Evolutionary conservation across 2,888 invertebrate genomes (phyloP).

Genomic region (Leucophenga maculata): DNA sequence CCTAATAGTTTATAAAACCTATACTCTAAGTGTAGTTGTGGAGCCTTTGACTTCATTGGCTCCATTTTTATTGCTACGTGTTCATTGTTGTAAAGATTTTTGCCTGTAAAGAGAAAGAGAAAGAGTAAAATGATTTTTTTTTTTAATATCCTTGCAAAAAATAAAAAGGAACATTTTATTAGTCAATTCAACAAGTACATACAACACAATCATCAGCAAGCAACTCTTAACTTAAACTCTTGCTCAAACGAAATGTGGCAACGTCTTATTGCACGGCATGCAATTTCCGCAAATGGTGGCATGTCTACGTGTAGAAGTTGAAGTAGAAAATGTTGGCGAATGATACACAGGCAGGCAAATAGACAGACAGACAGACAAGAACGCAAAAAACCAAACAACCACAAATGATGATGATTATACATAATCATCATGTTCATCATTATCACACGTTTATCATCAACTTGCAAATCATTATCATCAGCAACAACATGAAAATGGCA

Average conservation of each 20-base stretch:
- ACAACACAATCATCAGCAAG: too few relatives aligned
- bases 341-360: neutral
- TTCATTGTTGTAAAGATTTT: constrained; percentile 99
- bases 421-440: neutral
- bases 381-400: constrained; percentile 7
- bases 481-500: constrained; percentile 5
- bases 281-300: constrained; percentile 7
- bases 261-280: constrained; percentile 4
- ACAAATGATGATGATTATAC: neutral
- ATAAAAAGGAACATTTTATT: neutral
- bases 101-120: constrained; percentile 80
- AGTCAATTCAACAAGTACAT: too few relatives aligned
- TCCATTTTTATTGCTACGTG: constrained; percentile 99
- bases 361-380: too few relatives aligned
- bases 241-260: neutral
- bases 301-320: neutral
- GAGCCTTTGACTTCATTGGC: constrained; percentile 99
- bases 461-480: neutral
- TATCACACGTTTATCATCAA: neutral
- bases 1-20: constrained; percentile 99
- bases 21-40: constrained; percentile 99
- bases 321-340: neutral
- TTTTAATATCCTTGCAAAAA: too few relatives aligned
- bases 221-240: neutral
- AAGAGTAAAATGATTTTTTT: constrained; percentile 16